Percentiles rank a stretch among this genome's conserved stretches.
Evolutionary conservation across 2,797 vertebrate genomes (phyloP).

Genomic region (Gymnoscopelus microlampas): DNA sequence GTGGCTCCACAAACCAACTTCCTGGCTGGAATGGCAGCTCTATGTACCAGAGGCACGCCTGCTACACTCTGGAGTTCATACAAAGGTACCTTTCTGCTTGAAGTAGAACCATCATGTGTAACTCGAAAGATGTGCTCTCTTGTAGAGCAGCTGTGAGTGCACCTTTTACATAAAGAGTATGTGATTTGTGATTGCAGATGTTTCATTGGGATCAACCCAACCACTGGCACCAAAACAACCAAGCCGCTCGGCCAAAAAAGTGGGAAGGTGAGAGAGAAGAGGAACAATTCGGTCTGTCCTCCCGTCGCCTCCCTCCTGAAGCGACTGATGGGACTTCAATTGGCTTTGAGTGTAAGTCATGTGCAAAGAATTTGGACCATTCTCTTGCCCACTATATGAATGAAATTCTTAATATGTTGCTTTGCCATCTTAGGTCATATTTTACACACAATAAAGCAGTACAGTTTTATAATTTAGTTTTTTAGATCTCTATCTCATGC

Average conservation of each 20-base stretch:
- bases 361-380: too few species aligned
- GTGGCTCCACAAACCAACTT: constrained; percentile 6
- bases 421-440: too few species aligned
- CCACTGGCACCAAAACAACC: not conserved
- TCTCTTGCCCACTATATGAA: too few species aligned
- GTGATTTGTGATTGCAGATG: constrained; percentile 5
- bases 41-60: not conserved
- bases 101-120: too few species aligned
- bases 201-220: not conserved
- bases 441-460: too few species aligned
- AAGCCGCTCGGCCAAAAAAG: constrained; percentile 1
- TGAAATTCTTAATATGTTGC: too few species aligned
- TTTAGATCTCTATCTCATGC: too few species aligned
- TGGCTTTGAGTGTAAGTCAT: too few species aligned
- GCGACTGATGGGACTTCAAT: too few species aligned
- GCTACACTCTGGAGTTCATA: constrained; percentile 3
- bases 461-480: too few species aligned
- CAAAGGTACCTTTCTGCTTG: not conserved
- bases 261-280: constrained; percentile 6
- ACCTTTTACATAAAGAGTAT: not conserved
- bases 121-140: not conserved
- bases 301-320: not conserved
- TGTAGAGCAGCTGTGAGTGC: not conserved
- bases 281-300: not conserved
- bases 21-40: not conserved